Percentiles rank a stretch among this genome's conserved stretches.
Conservation (phyloP, 2,113 vertebrate genomes). For the Oenanthe oenanthe region DNA sequence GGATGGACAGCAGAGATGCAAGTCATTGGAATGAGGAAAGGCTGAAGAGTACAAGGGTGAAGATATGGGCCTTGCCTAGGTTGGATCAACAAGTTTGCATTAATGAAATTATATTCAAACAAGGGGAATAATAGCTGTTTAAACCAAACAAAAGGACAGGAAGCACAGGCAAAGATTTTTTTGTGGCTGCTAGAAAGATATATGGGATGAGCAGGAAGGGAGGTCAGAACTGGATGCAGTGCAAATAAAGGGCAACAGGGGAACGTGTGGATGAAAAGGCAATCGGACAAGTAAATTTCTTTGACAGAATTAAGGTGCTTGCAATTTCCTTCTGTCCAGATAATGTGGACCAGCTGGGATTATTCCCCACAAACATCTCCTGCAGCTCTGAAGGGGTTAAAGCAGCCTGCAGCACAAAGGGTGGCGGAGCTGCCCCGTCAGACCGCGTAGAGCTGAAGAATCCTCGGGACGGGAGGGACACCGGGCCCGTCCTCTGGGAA, state of each 20-base stretch:
- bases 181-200: not conserved
- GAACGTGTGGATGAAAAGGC: not conserved
- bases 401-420: not conserved
- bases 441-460: not conserved
- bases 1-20: not conserved
- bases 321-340: not conserved
- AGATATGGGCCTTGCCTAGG: not conserved
- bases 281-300: fast-evolving
- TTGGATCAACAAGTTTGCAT: not conserved
- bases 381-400: not conserved
- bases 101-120: not conserved
- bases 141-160: not conserved
- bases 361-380: not conserved
- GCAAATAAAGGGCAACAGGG: not conserved
- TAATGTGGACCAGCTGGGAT: not conserved
- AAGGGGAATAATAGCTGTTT: not conserved
- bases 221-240: not conserved
- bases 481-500: not conserved
- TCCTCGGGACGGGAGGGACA: too few species aligned
- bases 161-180: not conserved
- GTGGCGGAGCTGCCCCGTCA: not conserved
- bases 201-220: fast-evolving
- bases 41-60: not conserved
- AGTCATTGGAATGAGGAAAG: not conserved
- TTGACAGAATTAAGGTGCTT: not conserved